Conservation (phyloP, 1,140 invertebrate genomes). For the Cydia amplana region DNA sequence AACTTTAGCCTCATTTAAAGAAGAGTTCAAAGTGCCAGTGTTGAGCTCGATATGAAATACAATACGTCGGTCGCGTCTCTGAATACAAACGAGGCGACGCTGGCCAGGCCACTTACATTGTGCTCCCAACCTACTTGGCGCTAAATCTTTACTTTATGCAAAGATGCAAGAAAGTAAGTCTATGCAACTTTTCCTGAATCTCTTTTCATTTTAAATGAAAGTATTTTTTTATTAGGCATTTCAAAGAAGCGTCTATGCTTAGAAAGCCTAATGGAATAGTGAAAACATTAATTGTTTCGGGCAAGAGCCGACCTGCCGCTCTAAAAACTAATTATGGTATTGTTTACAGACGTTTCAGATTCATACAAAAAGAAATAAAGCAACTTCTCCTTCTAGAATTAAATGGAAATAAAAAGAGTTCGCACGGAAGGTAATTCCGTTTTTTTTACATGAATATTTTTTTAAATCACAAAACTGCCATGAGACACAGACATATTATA, state of each 20-base stretch:
- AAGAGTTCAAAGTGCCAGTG: constrained; percentile 16
- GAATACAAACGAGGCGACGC: constrained; percentile 55
- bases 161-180: constrained; percentile 48
- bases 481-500: too few species aligned
- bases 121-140: constrained; percentile 64
- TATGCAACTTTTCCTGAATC: constrained; percentile 39
- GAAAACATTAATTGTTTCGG: too few species aligned
- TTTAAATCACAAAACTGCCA: too few species aligned
- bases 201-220: constrained; percentile 37
- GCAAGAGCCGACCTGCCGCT: too few species aligned
- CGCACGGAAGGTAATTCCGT: too few species aligned
- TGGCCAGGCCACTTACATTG: constrained; percentile 47
- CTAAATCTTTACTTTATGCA: constrained; percentile 51
- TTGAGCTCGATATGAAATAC: constrained; percentile 33
- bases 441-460: too few species aligned
- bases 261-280: background rate
- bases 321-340: too few species aligned
- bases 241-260: background rate
- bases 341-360: too few species aligned
- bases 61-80: constrained; percentile 47
- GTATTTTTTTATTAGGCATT: constrained; percentile 33
- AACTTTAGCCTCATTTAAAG: constrained; percentile 19
- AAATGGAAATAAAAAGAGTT: too few species aligned
- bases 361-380: too few species aligned
- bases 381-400: too few species aligned